These are phyloP conservation scores for cat (Felis catus) DNA, from an alignment of 2,113 vertebrate genomes.

Conservation along the genomic window DNA sequence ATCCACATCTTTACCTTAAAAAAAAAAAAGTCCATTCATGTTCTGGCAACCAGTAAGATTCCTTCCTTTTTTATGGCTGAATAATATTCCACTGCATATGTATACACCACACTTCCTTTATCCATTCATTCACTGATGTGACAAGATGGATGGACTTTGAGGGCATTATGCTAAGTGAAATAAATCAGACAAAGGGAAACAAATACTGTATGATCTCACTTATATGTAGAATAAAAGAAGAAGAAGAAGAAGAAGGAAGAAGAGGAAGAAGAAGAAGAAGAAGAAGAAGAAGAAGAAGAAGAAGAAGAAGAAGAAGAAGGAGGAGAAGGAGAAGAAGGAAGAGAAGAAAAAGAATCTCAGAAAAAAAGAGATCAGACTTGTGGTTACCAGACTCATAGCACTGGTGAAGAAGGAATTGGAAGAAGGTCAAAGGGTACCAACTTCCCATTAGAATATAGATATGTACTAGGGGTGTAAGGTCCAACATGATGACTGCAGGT, in stretches of 20 bases:
- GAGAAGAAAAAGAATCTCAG: not conserved
- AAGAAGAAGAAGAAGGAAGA: no score
- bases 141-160: not conserved
- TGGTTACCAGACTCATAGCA: not conserved
- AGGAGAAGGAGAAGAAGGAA: no score
- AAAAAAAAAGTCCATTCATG: not conserved
- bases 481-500: not conserved
- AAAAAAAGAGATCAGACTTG: not conserved
- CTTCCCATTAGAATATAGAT: not conserved
- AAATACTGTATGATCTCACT: not conserved
- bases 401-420: not conserved
- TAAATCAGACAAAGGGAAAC: not conserved
- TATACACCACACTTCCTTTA: not conserved
- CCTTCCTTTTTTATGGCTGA: not conserved
- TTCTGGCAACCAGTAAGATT: not conserved
- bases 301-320: accelerated
- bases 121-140: not conserved
- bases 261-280: accelerated
- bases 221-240: not conserved
- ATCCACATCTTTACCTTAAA: not conserved
- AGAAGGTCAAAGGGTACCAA: not conserved
- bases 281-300: accelerated
- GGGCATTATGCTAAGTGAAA: not conserved
- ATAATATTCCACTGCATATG: not conserved
- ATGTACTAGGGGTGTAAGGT: not conserved